phyloP scores from a whole-genome alignment of 2,888 invertebrate species.

The Erannis defoliaria region DNA sequence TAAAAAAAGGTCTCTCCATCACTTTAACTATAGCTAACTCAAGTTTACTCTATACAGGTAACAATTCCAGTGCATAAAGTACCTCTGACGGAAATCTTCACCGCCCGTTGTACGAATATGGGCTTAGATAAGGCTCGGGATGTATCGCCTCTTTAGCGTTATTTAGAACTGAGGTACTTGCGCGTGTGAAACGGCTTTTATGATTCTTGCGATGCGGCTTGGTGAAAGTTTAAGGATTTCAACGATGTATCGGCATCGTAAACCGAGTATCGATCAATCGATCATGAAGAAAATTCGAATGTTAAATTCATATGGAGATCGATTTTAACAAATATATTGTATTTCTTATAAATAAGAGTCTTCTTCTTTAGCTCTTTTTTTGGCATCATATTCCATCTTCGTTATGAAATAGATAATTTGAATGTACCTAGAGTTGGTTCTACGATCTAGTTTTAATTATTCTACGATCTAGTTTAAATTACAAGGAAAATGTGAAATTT shows the following conservation, averaged over 20 bases:
- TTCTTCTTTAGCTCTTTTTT: too few relatives aligned
- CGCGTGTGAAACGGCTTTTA: slow-evolving; percentile 51
- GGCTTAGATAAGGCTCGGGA: slow-evolving; percentile 49
- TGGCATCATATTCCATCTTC: too few relatives aligned
- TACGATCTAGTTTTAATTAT: too few relatives aligned
- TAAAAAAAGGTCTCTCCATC: too few relatives aligned
- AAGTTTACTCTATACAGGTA: slow-evolving; percentile 4
- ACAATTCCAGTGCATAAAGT: slow-evolving; percentile 27
- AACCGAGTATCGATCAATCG: not conserved
- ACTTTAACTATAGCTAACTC: not conserved
- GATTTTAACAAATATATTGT: too few relatives aligned
- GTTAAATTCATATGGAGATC: too few relatives aligned
- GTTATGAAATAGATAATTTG: too few relatives aligned
- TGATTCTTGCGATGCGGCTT: slow-evolving; percentile 25
- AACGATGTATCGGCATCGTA: not conserved
- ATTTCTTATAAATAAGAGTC: too few relatives aligned
- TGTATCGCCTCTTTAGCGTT: slow-evolving; percentile 60
- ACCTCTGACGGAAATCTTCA: slow-evolving; percentile 42
- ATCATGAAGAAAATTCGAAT: too few relatives aligned
- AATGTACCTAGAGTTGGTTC: too few relatives aligned
- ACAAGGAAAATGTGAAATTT: too few relatives aligned
- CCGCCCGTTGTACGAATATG: slow-evolving; percentile 53
- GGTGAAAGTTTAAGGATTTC: slow-evolving; percentile 2
- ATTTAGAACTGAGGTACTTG: slow-evolving; percentile 50
- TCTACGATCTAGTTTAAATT: too few relatives aligned